Conservation (phyloP, 2,113 vertebrate genomes). For the Orthonyx spaldingii region DNA sequence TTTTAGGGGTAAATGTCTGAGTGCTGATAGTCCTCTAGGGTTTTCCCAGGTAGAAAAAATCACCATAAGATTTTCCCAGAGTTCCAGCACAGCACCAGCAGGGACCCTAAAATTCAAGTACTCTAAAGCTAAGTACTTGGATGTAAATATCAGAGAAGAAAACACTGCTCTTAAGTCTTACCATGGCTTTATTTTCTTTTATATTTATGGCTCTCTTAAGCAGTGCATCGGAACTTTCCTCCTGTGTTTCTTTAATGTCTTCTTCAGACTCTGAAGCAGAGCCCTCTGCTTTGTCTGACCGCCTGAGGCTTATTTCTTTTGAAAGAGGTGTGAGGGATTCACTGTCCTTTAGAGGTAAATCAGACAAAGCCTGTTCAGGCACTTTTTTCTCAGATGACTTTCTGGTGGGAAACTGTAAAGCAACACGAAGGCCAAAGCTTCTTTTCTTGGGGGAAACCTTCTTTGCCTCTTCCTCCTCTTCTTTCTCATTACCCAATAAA, state of each 20-base stretch:
- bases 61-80: not conserved
- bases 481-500: slow-evolving; percentile 54
- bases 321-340: not conserved
- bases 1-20: not conserved
- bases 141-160: not conserved
- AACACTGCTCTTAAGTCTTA: slow-evolving; percentile 37
- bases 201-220: slow-evolving; percentile 90
- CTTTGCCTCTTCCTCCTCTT: slow-evolving; percentile 56
- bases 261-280: slow-evolving; percentile 72
- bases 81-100: not conserved
- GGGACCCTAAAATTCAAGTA: not conserved
- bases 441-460: slow-evolving; percentile 62
- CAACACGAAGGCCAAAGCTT: slow-evolving; percentile 83
- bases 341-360: slow-evolving; percentile 18
- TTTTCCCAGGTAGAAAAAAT: not conserved
- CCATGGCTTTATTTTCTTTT: slow-evolving; percentile 97
- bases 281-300: not conserved
- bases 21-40: not conserved
- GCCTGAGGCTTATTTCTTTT: slow-evolving; percentile 42
- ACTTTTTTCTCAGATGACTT: slow-evolving; percentile 60
- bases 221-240: slow-evolving; percentile 70
- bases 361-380: slow-evolving; percentile 39
- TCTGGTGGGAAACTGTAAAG: slow-evolving; percentile 86
- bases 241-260: slow-evolving; percentile 62
- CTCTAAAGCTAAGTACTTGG: not conserved